Base-by-base conservation (phyloP, 1,140 invertebrate genomes). In the Diachasma alloeum region DNA sequence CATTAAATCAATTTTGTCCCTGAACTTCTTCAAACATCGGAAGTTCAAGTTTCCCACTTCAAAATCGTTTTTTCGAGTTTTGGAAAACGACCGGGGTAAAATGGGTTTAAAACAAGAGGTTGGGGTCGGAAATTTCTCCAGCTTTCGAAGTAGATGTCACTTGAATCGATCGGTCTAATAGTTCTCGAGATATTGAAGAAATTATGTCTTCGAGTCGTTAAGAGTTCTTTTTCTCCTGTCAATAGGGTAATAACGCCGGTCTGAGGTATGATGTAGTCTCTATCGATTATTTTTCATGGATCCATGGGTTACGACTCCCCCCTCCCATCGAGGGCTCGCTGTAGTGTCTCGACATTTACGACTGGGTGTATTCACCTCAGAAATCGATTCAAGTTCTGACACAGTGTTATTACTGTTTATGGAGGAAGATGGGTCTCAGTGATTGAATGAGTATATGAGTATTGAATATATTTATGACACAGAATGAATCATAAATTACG, bases 311-410 rank as follows among this genome's bases (percentile, higher is more conserved):
- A 48, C 13, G 44, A 48, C 44, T 13, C 44, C 4, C 36, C 36
- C 36, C 9, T 37, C 9, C 36, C 36, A 4, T 37, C 48, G 5
- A 56, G n/a, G n/a, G n/a, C n/a, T 13, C 5, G 17, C 59, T 66
- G n/a, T 5, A 66, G 59, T 66, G 8, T 8, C 8, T 24, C 17
- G 26, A 66, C 22, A 15, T 24, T 36, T 69, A 26, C 17, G 67
- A 37, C 67, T 39, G 67, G 37, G 67, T 69, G 67, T 69, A 69
- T 69, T 69, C 67, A 69, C 67, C 67, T 69, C 67, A 6, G 11
- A 11, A 39, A 69, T 69, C 67, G 37, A 69, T 69, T 19, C n/a
- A 66, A 15, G 11, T 17, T 4, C 10, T 36, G 22, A 66, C 59
- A 24, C 22, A 4, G 9, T 17, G 8, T 15, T 37, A 39, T 69